Evolutionary conservation across 1,140 invertebrate species (phyloP).

Genomic region (Lordiphosa clarofinis): DNA sequence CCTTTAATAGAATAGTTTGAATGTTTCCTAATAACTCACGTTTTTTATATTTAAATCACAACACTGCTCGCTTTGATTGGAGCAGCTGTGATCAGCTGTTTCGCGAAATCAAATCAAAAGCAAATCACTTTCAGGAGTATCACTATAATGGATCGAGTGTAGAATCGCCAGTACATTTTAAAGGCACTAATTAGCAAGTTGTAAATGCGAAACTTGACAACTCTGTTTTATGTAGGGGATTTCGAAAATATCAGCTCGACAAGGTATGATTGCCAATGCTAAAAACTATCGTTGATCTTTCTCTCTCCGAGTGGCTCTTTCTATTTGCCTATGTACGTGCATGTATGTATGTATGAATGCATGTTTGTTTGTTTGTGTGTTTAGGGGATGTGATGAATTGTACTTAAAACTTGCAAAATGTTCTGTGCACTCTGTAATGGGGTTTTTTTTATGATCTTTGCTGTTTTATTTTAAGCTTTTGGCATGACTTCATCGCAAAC

Average conservation of each 20-base stretch:
- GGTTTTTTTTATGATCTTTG: constrained; percentile 60
- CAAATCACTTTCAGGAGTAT: too few species aligned
- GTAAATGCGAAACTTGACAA: constrained; percentile 30
- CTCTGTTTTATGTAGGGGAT: constrained; percentile 62
- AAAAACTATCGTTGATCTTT: constrained; percentile 58
- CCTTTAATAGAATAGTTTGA: too few species aligned
- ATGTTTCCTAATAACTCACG: too few species aligned
- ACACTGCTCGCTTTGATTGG: too few species aligned
- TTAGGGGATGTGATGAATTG: constrained; percentile 50
- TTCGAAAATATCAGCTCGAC: constrained; percentile 60
- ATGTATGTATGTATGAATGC: constrained; percentile 11
- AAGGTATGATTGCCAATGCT: constrained; percentile 15
- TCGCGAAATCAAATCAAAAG: too few species aligned
- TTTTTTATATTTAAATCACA: too few species aligned
- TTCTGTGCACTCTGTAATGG: constrained; percentile 37
- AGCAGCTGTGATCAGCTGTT: too few species aligned
- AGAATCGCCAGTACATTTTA: too few species aligned
- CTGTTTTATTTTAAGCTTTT: constrained; percentile 67
- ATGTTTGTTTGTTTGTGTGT: constrained; percentile 35
- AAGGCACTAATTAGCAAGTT: too few species aligned
- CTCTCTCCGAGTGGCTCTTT: constrained; percentile 14
- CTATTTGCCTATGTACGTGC: neutral
- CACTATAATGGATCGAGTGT: too few species aligned
- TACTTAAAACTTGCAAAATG: constrained; percentile 67
- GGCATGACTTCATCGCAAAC: constrained; percentile 66